These are phyloP conservation scores for Tachuris rubrigastra DNA, from an alignment of 2,113 vertebrate genomes.

Conservation along the genomic window DNA sequence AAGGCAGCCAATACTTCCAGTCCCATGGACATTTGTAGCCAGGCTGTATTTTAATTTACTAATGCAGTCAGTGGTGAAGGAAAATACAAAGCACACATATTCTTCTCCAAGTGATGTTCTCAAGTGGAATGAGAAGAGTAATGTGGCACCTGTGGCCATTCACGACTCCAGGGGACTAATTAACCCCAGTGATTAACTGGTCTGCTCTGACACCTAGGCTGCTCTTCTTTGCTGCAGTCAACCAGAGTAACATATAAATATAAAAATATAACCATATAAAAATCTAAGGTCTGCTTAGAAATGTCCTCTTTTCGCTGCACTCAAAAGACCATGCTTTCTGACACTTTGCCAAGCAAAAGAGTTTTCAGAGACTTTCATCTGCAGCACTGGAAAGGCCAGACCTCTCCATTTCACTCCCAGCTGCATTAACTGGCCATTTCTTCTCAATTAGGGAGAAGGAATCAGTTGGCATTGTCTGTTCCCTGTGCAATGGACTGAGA, in stretches of 20 bases:
- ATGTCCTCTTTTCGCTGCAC: neutral
- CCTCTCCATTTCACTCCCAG: neutral
- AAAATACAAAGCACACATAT: neutral
- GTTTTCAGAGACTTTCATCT: neutral
- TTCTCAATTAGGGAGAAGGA: constrained; percentile 29
- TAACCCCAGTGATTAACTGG: neutral
- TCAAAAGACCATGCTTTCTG: neutral
- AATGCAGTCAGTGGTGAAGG: neutral
- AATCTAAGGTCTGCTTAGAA: neutral
- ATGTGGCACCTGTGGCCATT: neutral
- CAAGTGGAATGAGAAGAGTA: neutral
- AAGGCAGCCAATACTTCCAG: neutral
- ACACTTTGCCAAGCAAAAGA: neutral
- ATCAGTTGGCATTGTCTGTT: constrained; percentile 30
- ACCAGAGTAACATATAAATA: neutral
- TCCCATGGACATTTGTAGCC: neutral
- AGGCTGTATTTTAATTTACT: neutral
- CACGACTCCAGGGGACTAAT: neutral
- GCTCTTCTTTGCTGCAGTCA: neutral
- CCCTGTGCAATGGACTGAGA: constrained; percentile 5
- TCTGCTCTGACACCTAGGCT: neutral
- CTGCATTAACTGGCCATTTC: neutral
- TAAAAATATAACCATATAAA: too few relatives aligned
- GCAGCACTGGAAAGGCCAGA: neutral
- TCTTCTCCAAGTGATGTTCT: neutral